Base-by-base conservation (phyloP, 1,140 invertebrate genomes). In the Pogonognathellus flavescens region DNA sequence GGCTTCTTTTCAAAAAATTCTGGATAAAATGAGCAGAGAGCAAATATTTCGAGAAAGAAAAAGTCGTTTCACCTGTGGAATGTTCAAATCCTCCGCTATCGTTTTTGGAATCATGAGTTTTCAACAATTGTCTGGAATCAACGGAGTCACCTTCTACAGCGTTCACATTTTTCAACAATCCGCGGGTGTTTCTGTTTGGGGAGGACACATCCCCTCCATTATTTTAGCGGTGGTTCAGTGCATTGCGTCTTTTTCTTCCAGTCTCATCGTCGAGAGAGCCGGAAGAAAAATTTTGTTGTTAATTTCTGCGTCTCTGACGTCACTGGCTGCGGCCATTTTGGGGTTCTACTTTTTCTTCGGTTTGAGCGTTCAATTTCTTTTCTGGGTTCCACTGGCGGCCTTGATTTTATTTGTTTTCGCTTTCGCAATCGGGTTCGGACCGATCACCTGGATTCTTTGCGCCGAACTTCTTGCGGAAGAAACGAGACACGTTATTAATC, bases 361-460 rank as follows among this genome's bases (percentile, higher is more conserved):
- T 11, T 62, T 72, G 16, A 57, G 7, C n/a, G 25, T 16, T 62
- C 20, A 18, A 5, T 18, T 41, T 55, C 52, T 87, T 0, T 60
- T 60, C 14, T 84, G 59, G 80, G 55, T 85, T 7, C 90, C 92
- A 14, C 89, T 93, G 1, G 81, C 89, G 1, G 91, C 91, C 20
- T 87, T 93, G 0, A 89, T 91, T 16, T 60, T 91, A 1, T 93
- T 91, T 87, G 22, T 41, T 22, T 81, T 81, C 7, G 80, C 49
- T 16, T 93, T 93, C 89, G 91, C 91, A 7, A 80, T 93, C 49
- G 93, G 92, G 6, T 92, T 91, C 6, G 93, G 93, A 25, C 92
- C 93, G 11, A 91, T 93, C 25, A 92, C 92, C 8, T 92, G 92
- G 91, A 89, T 93, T 31, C 89, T 93, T 18, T 66, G 82, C 25